These are phyloP conservation scores for Pherbina coryleti DNA, from an alignment of 2,888 invertebrate genomes.

Conservation along the genomic window DNA sequence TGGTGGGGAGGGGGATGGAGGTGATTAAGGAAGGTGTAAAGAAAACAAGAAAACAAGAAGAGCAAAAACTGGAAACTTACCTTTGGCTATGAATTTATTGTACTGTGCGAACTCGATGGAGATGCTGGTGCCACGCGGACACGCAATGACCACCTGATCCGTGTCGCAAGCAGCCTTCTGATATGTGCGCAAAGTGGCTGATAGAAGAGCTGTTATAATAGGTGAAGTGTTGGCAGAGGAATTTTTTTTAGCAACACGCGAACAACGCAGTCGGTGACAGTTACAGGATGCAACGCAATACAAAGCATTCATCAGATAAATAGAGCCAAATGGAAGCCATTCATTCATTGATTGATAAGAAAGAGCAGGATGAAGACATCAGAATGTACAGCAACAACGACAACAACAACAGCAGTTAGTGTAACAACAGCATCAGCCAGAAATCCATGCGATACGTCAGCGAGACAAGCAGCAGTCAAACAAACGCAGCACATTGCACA, in stretches of 20 bases:
- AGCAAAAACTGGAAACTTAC: slow-evolving; percentile 53
- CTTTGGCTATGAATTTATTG: slow-evolving; percentile 66
- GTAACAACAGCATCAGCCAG: not conserved
- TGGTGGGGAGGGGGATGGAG: too few relatives aligned
- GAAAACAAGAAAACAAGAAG: too few relatives aligned
- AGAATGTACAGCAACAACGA: not conserved
- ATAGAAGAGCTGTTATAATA: slow-evolving; percentile 79
- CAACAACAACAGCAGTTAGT: not conserved
- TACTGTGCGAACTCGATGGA: slow-evolving; percentile 91
- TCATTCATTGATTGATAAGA: slow-evolving; percentile 18
- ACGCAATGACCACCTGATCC: slow-evolving; percentile 86
- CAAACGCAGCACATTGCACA: not conserved
- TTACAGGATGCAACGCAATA: not conserved
- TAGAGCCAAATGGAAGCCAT: slow-evolving; percentile 8
- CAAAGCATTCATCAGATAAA: not conserved
- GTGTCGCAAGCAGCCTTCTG: slow-evolving; percentile 94
- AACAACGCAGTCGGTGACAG: not conserved
- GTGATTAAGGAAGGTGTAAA: too few relatives aligned
- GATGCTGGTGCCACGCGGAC: slow-evolving; percentile 94
- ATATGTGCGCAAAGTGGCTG: slow-evolving; percentile 91
- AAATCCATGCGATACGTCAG: slow-evolving; percentile 29
- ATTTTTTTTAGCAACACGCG: not conserved
- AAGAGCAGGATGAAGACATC: not conserved
- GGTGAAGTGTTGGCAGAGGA: not conserved
- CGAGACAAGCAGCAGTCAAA: slow-evolving; percentile 3